phyloP scores from a whole-genome alignment of 2,888 invertebrate species.

The Herminia tarsipennalis region DNA sequence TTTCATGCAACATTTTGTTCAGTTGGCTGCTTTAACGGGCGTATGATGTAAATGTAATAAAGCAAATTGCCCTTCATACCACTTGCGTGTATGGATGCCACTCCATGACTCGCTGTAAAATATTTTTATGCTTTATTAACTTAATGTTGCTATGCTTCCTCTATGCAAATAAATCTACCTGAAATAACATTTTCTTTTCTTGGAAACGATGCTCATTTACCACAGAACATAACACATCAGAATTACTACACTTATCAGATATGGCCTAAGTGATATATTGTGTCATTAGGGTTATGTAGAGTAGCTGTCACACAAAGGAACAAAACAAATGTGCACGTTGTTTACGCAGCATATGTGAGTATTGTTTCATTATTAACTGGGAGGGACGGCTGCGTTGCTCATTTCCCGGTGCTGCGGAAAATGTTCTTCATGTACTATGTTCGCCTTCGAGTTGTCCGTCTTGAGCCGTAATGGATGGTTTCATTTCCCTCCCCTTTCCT shows the following conservation, averaged over 20 bases:
- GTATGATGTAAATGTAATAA: conserved; percentile 79
- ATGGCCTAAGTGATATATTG: conserved; percentile 38
- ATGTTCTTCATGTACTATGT: conserved; percentile 21
- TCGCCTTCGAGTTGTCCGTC: conserved; percentile 32
- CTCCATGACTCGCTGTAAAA: conserved; percentile 62
- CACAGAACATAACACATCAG: conserved; percentile 28
- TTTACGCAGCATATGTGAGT: conserved; percentile 15
- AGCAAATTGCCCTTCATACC: conserved; percentile 68
- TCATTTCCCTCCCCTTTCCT: conserved; percentile 43
- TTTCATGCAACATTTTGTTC: conserved; percentile 71
- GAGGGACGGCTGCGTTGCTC: conserved; percentile 13
- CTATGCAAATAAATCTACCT: conserved; percentile 46
- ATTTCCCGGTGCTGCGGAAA: conserved; percentile 30
- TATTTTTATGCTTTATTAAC: conserved; percentile 70
- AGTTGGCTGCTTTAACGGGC: conserved; percentile 69
- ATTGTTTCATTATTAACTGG: conserved; percentile 35
- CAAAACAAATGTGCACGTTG: conserved; percentile 32
- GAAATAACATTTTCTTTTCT: conserved; percentile 27
- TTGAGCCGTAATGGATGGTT: conserved; percentile 39
- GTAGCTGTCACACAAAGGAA: conserved; percentile 23
- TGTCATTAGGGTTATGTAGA: conserved; percentile 37
- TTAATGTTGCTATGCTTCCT: conserved; percentile 48
- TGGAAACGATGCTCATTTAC: conserved; percentile 24
- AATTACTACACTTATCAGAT: conserved; percentile 35
- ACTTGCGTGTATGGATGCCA: conserved; percentile 60